phyloP scores from a whole-genome alignment of 2,888 invertebrate species.

The Aromia moschata region DNA sequence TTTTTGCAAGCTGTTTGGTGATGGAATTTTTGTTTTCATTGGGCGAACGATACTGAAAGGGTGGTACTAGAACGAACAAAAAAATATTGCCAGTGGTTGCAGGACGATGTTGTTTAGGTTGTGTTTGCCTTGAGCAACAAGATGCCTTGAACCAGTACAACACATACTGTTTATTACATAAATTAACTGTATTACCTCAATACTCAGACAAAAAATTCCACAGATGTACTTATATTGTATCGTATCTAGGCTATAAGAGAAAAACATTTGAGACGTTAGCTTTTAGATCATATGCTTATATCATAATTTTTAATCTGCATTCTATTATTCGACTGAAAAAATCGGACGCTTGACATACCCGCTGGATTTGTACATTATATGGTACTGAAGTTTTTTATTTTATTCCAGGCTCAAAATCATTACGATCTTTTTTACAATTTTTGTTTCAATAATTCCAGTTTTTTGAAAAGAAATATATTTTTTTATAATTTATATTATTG shows the following conservation, averaged over 20 bases:
- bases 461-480: slow-evolving; percentile 26
- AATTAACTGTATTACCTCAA: slow-evolving; percentile 62
- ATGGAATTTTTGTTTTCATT: slow-evolving; percentile 3
- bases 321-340: slow-evolving; percentile 35
- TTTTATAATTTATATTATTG: slow-evolving; percentile 23
- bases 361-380: no score
- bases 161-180: slow-evolving; percentile 59
- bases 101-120: slow-evolving; percentile 34
- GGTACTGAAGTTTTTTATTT: no score
- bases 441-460: slow-evolving; percentile 22
- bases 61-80: slow-evolving; percentile 21
- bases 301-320: slow-evolving; percentile 41
- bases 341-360: not conserved
- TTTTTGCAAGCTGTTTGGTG: not conserved
- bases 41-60: slow-evolving; percentile 1
- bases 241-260: slow-evolving; percentile 61
- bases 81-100: slow-evolving; percentile 30
- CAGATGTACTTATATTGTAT: slow-evolving; percentile 65
- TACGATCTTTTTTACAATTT: slow-evolving; percentile 15
- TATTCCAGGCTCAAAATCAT: slow-evolving; percentile 3
- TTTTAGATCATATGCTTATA: slow-evolving; percentile 55
- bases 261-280: slow-evolving; percentile 57
- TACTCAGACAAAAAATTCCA: slow-evolving; percentile 61
- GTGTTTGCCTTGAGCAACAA: slow-evolving; percentile 57
- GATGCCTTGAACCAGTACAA: slow-evolving; percentile 66